Base-by-base conservation (phyloP, 2,113 vertebrate genomes). In the Rhinopomastus cyanomelas region DNA sequence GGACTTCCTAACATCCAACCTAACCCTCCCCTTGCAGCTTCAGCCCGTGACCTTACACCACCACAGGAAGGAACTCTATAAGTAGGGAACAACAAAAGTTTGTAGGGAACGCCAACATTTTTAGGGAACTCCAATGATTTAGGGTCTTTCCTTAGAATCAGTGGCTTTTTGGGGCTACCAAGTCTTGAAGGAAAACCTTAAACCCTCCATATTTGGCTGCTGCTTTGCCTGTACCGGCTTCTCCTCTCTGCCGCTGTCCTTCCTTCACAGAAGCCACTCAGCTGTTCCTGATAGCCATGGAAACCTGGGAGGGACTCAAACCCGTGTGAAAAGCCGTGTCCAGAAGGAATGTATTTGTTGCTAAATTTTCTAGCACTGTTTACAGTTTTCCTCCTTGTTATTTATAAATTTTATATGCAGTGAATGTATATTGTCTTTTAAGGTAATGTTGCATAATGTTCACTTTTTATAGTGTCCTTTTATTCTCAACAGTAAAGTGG, bases 321-420 rank as follows among this genome's bases (percentile, higher is more conserved):
- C 88, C 87, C 92, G 20, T 95, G 96, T 96, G 96, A 95, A 97
- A 95, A 92, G 95, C 80, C 94, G 95, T 96, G 73, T 96, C 91
- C 94, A 94, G 96, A 98, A 97, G 96, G 96, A 97, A 97, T 98
- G 97, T 98, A 97, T 97, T 97, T 97, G 96, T 97, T 97, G 97
- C 97, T 97, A 97, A 97, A 97, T 97, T 98, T 96, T 96, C 96
- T 97, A 98, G 97, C 97, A 96, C 96, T 97, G 97, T 97, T 98
- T 97, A 97, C 96, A 97, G 97, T 96, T 98, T 98, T 98, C 97
- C 97, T 97, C 97, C 96, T 95, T 98, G 97, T 98, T 98, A 98
- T 98, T 98, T 98, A 98, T 98, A 97, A 98, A 98, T 97, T 98
- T 98, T 98, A 97, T 98, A 98, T 98, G 97, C 97, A 95, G 96